Percentiles rank a stretch among this genome's conserved stretches.
These are phyloP conservation scores for Jaculus jaculus DNA, from an alignment of 2,113 vertebrate genomes.

Conservation along the genomic window DNA sequence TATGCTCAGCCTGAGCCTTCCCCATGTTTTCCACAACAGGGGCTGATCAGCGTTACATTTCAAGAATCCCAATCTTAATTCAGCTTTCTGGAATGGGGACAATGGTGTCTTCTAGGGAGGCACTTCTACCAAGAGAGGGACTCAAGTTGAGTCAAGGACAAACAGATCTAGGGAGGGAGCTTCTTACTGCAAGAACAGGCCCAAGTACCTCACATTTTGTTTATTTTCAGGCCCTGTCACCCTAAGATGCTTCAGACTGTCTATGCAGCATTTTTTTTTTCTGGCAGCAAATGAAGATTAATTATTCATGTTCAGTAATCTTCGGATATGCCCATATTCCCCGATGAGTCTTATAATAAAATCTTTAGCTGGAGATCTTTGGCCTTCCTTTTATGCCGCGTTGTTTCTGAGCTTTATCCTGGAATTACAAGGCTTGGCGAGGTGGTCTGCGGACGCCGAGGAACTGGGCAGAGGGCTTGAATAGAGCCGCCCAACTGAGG, in stretches of 20 bases:
- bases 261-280: conserved; percentile 49
- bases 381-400: not conserved
- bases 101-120: no score
- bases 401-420: not conserved
- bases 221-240: no score
- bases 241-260: not conserved
- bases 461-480: not conserved
- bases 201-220: no score
- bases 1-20: no score
- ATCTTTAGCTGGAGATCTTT: not conserved
- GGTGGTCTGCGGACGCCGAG: not conserved
- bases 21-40: no score
- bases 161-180: no score
- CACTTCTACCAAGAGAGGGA: no score
- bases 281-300: conserved; percentile 22
- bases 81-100: no score
- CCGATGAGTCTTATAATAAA: not conserved
- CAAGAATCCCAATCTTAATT: no score
- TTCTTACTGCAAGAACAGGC: no score
- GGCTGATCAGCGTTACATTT: no score
- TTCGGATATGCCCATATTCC: not conserved
- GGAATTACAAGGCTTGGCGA: not conserved
- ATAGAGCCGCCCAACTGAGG: not conserved
- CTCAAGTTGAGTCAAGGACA: no score
- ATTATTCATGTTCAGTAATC: conserved; percentile 4